Base-by-base conservation (phyloP, 2,797 vertebrate species). In the Remorina albescens region DNA sequence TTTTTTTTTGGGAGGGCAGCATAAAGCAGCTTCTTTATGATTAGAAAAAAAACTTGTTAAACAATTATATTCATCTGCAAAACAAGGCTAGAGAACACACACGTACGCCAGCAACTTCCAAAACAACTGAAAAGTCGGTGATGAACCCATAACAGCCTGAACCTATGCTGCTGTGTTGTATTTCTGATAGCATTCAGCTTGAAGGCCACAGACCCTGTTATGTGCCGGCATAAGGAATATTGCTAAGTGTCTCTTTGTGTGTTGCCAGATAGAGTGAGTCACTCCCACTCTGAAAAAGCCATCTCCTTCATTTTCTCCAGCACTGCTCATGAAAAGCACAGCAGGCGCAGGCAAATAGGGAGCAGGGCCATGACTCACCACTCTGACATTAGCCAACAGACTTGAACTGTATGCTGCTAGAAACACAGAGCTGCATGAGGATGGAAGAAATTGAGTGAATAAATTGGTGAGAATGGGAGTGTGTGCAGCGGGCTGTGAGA, bases 341-440 rank as follows among this genome's bases (percentile, higher is more conserved):
- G 87, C 82, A 66, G 83, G 88, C 76, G 6, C 58, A 76, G 74
- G 74, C 78, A 80, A 84, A 91, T 67, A 67, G 81, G 85, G 86
- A 90, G 80, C 79, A 80, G 82, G 81, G 86, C 76, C 64, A 69
- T 91, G 89, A 93, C 88, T 92, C 90, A 90, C 78, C 71, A 73
- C 72, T 80, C 84, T 88, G 84, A 92, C 83, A 86, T 86, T 83
- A 82, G 58, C 77, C 85, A 87, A 59, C 79, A 55, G 80, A 84
- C 41, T 12, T 12, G 30, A 67, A 69, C 77, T 72, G 67, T 66
- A 63, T 68, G 73, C 69, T 73, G 65, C 72, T 84, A 82, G 74
- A 86, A 83, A 71, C 76, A 51, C 56, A 19, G 28, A 70, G 67
- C 76, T 83, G 74, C 73, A 76, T 82, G 82, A 44, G 67, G 78